Evolutionary conservation across 2,113 vertebrate genomes (phyloP), one percentile per base, ranked within the genome.

Genomic region (Stictonetta naevosa): DNA sequence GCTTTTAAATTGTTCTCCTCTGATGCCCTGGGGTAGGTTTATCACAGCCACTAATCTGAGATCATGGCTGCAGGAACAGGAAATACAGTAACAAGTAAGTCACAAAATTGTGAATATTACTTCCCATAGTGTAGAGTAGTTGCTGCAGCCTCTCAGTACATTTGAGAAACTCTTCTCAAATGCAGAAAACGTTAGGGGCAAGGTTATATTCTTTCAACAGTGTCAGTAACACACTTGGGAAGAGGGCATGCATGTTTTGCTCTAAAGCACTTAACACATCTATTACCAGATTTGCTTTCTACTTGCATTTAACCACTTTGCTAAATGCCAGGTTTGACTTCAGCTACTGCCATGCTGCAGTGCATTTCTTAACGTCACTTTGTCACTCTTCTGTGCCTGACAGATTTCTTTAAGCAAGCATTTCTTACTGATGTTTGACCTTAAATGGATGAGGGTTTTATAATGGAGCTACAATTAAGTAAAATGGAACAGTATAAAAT

Each of bases 201-300:
- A 1, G 0, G 36, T 1, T 40, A 9, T 7, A 3, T 10, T 53
- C 4, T 3, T 53, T 21, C 3, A 17, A 13, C 17, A 40, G 46
- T 33, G 34, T 42, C 53, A 18, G 0, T 8, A 11, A 60, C 7
- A 26, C 29, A 14, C 31, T 20, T 21, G 58, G 29, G 44, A 42
- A 21, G 12, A 72, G 8, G 31, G 26, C 31, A 56, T 21, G n/a
- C 26, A 53, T 4, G 6, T 7, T 48, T 42, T 33, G 8, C 46
- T 55, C 10, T 29, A 11, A 33, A 21, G 5, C 36, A 21, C 1
- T 0, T 7, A 16, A 1, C 10, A 1, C 21, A 22, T 19, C 15
- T 36, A 19, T 17, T 12, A 13, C 17, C 22, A 48, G 26, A 25
- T 19, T 40, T 10, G 26, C 13, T 40, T 26, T 34, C 55, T 19